These are phyloP conservation scores for Drosophila subsilvestris DNA, from an alignment of 2,888 invertebrate species.

Conservation along the genomic window DNA sequence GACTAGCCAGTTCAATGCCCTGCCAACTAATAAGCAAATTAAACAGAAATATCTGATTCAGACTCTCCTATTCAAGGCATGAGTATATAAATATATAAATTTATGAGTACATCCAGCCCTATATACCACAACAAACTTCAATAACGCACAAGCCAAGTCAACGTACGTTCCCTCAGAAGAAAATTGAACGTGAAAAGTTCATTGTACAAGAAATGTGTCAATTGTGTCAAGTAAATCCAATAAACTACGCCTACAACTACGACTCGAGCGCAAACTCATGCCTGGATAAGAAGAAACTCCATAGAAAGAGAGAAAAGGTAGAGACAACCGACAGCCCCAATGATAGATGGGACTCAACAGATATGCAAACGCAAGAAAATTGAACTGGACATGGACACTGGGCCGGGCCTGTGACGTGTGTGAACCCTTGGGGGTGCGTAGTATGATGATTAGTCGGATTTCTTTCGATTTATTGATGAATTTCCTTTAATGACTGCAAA, in stretches of 20 bases:
- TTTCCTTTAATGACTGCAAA: constrained; percentile 43
- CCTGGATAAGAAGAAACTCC: constrained; percentile 12
- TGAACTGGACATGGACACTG: constrained; percentile 11
- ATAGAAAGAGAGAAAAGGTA: constrained; percentile 3
- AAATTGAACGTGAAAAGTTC: constrained; percentile 53
- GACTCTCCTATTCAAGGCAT: background rate
- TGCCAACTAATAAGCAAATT: constrained; percentile 29
- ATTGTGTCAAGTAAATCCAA: constrained; percentile 43
- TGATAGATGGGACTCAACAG: constrained; percentile 22
- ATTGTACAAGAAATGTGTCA: constrained; percentile 56
- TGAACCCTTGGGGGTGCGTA: constrained; percentile 2
- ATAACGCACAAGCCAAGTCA: constrained; percentile 1
- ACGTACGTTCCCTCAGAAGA: constrained; percentile 3
- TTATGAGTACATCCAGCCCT: background rate
- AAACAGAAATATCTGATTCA: constrained; percentile 19
- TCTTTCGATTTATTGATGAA: constrained; percentile 47
- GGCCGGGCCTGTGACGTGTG: constrained; percentile 27
- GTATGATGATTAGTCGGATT: constrained; percentile 11
- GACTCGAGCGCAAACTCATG: constrained; percentile 3
- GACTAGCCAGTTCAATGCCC: constrained; percentile 38
- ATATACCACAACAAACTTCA: constrained; percentile 4
- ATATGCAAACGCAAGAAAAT: constrained; percentile 19
- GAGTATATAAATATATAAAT: background rate
- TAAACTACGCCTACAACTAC: constrained; percentile 58
- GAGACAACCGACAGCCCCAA: background rate